Base-by-base conservation (phyloP, 2,113 vertebrate genomes). In the Sciurus niger region DNA sequence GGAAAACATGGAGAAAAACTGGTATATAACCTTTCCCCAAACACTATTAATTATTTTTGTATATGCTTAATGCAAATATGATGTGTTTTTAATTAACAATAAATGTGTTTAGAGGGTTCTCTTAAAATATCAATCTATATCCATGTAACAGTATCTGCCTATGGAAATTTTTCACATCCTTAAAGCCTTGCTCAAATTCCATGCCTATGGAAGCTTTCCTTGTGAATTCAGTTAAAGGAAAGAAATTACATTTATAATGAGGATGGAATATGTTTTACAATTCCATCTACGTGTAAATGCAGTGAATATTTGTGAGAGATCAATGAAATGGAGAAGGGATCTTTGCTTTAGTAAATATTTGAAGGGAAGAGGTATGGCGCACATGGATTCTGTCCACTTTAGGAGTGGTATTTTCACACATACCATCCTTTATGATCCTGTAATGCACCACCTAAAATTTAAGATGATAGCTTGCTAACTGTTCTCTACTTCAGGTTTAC, bases 61-160 rank as follows among this genome's bases (percentile, higher is more conserved):
- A 40, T 79, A 25, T 48, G 34, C 70, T 80, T 95, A 93, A 87
- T 95, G 51, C 73, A 87, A 93, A 78, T 24, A 86, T 46, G 85
- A 43, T 76, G 51, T 80, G 2, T 32, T 89, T 96, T 77, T 79
- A 93, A 90, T 93, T 94, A 87, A 94, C 70, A 94, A 93, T 73
- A 55, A 80, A 86, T 91, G 20, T 76, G 37, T 20, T 88, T 79
- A 60, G 13, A 93, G 76, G 88, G 20, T 96, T 84, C n/a, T 93
- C 58, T 30, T 89, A 48, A 91, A 85, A 37, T 67, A 76, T 32
- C 8, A 34, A 40, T 32, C 8, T 37, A 40, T 60, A 63, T 37
- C 5, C 3, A 37, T 25, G 30, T 30, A 90, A 77, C 16, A 88
- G 34, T 77, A 72, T 74, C 37, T 84, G 63, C 12, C 43, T 82